Evolutionary conservation across 2,797 vertebrate genomes (phyloP).

Genomic region (Pseudotriccus pelzelni): DNA sequence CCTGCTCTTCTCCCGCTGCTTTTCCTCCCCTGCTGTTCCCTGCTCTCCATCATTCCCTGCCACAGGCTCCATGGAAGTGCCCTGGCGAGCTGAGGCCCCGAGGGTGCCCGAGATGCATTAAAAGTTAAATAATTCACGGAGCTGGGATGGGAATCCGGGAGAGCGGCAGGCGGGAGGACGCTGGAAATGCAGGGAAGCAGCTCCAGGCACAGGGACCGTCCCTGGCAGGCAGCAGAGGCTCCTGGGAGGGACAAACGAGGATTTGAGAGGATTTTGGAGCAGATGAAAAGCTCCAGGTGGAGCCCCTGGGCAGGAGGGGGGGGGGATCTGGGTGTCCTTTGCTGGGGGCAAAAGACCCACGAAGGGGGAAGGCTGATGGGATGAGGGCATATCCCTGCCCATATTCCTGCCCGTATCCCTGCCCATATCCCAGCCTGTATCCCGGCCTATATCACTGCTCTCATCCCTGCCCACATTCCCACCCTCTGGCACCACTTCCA

Average conservation of each 20-base stretch:
- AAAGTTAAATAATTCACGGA: not conserved
- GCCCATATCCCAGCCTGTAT: too few species aligned
- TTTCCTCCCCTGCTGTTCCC: not conserved
- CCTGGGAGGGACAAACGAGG: rapidly evolving
- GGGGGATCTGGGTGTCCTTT: not conserved
- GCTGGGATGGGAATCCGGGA: not conserved
- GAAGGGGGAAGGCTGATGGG: not conserved
- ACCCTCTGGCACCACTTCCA: not conserved
- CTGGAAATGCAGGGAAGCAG: not conserved
- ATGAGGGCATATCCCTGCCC: not conserved
- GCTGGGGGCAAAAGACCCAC: not conserved
- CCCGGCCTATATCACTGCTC: not conserved
- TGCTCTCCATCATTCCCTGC: not conserved
- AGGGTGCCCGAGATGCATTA: not conserved
- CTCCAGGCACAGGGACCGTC: not conserved
- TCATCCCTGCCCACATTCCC: not conserved
- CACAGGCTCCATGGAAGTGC: rapidly evolving
- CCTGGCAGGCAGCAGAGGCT: not conserved
- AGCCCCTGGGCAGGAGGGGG: not conserved
- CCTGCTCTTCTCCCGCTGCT: not conserved
- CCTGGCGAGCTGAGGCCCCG: not conserved
- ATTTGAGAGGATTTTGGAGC: not conserved
- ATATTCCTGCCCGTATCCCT: rapidly evolving
- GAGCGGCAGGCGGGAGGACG: not conserved
- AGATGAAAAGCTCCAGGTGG: not conserved